A percentile compares a stretch with the other conserved stretches of the same genome.
Conservation (phyloP, 2,888 invertebrate species). For the Lysandra bellargus region DNA sequence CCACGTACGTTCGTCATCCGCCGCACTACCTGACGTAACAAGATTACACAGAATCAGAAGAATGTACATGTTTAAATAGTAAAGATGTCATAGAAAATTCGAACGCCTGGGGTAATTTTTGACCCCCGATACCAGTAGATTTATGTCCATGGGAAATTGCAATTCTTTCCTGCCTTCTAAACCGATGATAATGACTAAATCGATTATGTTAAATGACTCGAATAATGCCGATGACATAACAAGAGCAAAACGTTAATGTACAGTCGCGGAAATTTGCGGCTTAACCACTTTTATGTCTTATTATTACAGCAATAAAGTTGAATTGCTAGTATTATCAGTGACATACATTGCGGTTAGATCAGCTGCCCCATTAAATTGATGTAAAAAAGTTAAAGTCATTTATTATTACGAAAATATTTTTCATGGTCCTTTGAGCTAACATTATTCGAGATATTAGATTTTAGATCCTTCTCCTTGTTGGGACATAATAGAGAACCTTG, state of each 20-base stretch:
- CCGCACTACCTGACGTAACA: no score
- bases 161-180: not conserved
- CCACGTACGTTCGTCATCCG: no score
- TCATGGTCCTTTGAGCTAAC: not conserved
- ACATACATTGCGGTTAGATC: not conserved
- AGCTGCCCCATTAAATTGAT: not conserved
- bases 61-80: no score
- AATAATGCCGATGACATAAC: not conserved
- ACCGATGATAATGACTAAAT: not conserved
- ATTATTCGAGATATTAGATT: no score
- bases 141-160: not conserved
- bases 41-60: no score
- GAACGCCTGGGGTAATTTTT: no score
- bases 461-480: no score
- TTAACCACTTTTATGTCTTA: not conserved
- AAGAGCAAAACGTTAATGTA: not conserved
- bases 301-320: not conserved
- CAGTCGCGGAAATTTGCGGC: not conserved
- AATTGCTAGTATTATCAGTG: not conserved
- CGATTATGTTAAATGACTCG: conserved; percentile 19
- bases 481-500: no score
- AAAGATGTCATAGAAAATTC: no score
- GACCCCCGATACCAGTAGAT: no score
- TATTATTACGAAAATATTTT: not conserved
- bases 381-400: not conserved